Percentiles rank a stretch among this genome's conserved stretches.
phyloP scores from a whole-genome alignment of 2,797 vertebrate species.

The Clarias fuscus region DNA sequence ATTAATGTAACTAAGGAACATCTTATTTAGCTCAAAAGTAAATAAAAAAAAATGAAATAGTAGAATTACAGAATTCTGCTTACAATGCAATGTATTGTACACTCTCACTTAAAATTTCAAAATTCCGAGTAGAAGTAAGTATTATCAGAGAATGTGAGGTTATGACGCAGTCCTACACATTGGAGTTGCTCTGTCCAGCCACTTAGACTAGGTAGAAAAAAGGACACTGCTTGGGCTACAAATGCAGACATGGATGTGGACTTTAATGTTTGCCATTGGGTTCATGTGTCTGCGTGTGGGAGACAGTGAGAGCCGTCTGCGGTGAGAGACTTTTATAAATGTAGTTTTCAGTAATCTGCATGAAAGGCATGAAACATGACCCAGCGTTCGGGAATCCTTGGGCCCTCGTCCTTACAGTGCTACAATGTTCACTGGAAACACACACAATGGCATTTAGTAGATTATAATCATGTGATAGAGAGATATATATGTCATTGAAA shows the following conservation, averaged over 20 bases:
- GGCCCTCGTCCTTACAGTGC: neutral
- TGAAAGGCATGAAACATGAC: slow-evolving; percentile 8
- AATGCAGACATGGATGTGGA: neutral
- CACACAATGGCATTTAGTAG: neutral
- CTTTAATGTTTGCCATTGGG: neutral
- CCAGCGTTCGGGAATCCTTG: neutral
- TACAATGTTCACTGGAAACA: neutral
- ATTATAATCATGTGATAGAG: neutral
- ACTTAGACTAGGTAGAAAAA: neutral
- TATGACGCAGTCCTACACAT: neutral
- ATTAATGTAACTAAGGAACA: neutral
- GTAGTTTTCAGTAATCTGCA: neutral
- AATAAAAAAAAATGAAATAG: no score
- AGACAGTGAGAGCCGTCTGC: slow-evolving; percentile 1
- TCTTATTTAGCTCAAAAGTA: neutral
- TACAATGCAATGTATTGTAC: neutral
- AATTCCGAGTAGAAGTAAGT: no score
- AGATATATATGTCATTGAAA: neutral
- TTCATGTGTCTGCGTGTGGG: neutral
- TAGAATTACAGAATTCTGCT: neutral
- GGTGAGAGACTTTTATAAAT: slow-evolving; percentile 12
- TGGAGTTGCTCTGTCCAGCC: neutral
- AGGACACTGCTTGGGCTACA: neutral
- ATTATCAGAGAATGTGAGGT: neutral
- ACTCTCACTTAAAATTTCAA: neutral